These are phyloP conservation scores for Apoda limacodes DNA, from an alignment of 2,888 invertebrate genomes.

Conservation along the genomic window DNA sequence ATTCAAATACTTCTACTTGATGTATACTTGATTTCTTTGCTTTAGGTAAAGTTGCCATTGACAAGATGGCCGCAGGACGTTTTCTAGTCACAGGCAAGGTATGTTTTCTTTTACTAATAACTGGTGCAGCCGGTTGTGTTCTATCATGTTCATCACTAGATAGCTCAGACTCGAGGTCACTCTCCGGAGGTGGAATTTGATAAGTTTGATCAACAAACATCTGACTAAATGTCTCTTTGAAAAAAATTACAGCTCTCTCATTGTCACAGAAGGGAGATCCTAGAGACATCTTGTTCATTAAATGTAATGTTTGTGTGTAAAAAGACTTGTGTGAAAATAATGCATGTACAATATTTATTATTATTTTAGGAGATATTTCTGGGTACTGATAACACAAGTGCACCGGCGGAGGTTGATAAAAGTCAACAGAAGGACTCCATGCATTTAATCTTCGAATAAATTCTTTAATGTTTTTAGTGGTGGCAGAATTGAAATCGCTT, in stretches of 20 bases:
- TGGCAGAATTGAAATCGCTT: slow-evolving; percentile 39
- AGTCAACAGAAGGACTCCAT: slow-evolving; percentile 68
- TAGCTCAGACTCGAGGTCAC: slow-evolving; percentile 55
- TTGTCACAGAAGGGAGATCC: slow-evolving; percentile 82
- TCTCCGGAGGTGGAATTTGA: slow-evolving; percentile 28
- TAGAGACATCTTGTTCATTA: slow-evolving; percentile 96
- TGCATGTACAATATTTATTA: slow-evolving; percentile 82
- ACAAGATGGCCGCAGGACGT: slow-evolving; percentile 30
- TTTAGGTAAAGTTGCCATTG: slow-evolving; percentile 33
- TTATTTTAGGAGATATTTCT: slow-evolving; percentile 75
- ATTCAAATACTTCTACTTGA: slow-evolving; percentile 56
- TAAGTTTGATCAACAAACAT: slow-evolving; percentile 34
- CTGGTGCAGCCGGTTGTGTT: slow-evolving; percentile 25
- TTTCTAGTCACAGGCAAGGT: slow-evolving; percentile 45
- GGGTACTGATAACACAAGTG: slow-evolving; percentile 86
- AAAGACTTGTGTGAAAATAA: slow-evolving; percentile 82
- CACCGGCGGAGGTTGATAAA: slow-evolving; percentile 81
- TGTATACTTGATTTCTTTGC: slow-evolving; percentile 31
- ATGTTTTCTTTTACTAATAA: slow-evolving; percentile 43
- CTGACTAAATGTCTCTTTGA: slow-evolving; percentile 43
- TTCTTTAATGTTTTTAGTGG: slow-evolving; percentile 62
- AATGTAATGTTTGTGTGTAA: slow-evolving; percentile 86
- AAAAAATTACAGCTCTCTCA: slow-evolving; percentile 32
- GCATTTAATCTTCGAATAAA: slow-evolving; percentile 55
- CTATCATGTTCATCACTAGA: slow-evolving; percentile 48